These are phyloP conservation scores for Drosophila tropicalis DNA, from an alignment of 1,140 invertebrate species.

Conservation along the genomic window DNA sequence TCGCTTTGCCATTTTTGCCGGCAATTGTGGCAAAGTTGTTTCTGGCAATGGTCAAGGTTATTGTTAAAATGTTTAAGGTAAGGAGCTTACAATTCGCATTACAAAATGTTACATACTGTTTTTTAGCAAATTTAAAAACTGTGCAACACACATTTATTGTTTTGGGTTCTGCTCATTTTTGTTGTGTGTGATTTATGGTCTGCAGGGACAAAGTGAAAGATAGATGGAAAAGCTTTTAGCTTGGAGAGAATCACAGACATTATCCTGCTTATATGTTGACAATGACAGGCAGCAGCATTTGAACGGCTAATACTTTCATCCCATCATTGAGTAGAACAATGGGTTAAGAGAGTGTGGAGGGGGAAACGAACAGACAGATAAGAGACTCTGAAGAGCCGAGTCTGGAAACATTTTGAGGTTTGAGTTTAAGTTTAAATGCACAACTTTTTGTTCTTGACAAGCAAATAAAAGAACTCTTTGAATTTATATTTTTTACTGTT, in stretches of 20 bases:
- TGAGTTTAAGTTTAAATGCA: too few relatives aligned
- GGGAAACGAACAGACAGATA: too few relatives aligned
- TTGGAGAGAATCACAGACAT: constrained; percentile 18
- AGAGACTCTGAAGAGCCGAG: too few relatives aligned
- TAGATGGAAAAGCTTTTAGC: constrained; percentile 56
- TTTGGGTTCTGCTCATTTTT: neutral
- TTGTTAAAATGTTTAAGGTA: too few relatives aligned
- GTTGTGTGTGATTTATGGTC: constrained; percentile 38
- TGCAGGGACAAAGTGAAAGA: constrained; percentile 24
- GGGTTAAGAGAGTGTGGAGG: too few relatives aligned
- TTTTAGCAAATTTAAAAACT: too few relatives aligned
- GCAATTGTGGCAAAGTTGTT: too few relatives aligned
- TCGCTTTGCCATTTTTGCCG: neutral
- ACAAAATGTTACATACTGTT: too few relatives aligned
- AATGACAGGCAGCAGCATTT: constrained; percentile 45
- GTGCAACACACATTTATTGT: neutral
- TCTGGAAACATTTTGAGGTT: too few relatives aligned
- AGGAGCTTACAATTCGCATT: too few relatives aligned
- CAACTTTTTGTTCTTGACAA: constrained; percentile 24
- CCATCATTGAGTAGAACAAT: too few relatives aligned
- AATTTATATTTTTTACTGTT: constrained; percentile 3
- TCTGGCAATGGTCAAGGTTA: too few relatives aligned
- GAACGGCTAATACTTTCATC: constrained; percentile 19
- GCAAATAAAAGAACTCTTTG: constrained; percentile 19
- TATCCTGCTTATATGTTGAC: constrained; percentile 15